These are phyloP conservation scores for Platerodrilus igneus DNA, from an alignment of 2,888 invertebrate species.

Conservation along the genomic window DNA sequence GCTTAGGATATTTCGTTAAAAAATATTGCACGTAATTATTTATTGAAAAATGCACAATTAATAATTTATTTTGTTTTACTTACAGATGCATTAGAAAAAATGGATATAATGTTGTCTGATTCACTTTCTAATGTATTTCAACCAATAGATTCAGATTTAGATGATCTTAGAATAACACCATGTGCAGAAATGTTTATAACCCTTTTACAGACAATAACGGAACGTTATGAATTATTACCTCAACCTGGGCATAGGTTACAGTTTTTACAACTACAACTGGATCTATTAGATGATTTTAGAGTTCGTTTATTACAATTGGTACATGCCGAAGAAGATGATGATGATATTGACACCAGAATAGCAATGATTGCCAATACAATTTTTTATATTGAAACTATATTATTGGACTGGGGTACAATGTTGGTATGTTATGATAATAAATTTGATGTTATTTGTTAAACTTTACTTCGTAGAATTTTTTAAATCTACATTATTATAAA, in stretches of 20 bases:
- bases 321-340: conserved; percentile 58
- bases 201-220: conserved; percentile 79
- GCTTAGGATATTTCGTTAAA: too few relatives aligned
- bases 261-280: conserved; percentile 84
- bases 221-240: conserved; percentile 75
- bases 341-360: conserved; percentile 55
- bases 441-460: background rate
- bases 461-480: conserved; percentile 68
- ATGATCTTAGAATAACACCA: conserved; percentile 75
- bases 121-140: conserved; percentile 64
- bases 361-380: conserved; percentile 71
- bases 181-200: conserved; percentile 87
- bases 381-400: conserved; percentile 64
- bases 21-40: too few relatives aligned
- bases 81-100: conserved; percentile 81
- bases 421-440: conserved; percentile 54
- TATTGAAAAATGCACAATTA: too few relatives aligned
- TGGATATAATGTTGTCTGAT: conserved; percentile 76
- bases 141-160: conserved; percentile 55
- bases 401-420: conserved; percentile 73
- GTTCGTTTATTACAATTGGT: conserved; percentile 79
- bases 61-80: too few relatives aligned
- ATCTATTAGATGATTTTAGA: conserved; percentile 80
- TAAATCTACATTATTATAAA: conserved; percentile 77
- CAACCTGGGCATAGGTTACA: conserved; percentile 82